Evolutionary conservation across 2,888 invertebrate genomes (phyloP).

Genomic region (Cabera pusaria): DNA sequence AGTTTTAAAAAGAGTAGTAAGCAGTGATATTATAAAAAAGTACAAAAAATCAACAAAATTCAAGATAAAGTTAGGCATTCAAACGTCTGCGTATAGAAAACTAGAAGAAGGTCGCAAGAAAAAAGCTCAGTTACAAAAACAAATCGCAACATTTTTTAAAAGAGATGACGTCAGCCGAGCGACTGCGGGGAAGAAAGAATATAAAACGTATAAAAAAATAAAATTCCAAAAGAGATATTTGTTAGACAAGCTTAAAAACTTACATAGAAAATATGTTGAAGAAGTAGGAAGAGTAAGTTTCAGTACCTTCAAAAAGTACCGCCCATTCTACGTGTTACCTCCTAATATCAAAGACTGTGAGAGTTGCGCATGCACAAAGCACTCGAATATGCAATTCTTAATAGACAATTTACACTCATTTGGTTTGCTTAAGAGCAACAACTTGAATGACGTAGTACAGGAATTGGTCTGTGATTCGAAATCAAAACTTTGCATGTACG

Average conservation of each 20-base stretch:
- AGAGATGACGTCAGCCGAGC: neutral
- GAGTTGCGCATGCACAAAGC: conserved; percentile 19
- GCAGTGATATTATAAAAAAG: neutral
- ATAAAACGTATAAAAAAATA: neutral
- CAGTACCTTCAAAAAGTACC: neutral
- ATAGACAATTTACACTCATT: neutral
- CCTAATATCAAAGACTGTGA: conserved; percentile 1
- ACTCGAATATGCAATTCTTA: conserved; percentile 16
- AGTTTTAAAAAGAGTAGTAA: neutral
- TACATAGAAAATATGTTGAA: neutral
- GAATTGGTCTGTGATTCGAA: conserved; percentile 3
- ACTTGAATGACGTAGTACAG: neutral
- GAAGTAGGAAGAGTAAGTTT: neutral
- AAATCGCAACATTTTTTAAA: neutral
- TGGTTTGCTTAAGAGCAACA: neutral
- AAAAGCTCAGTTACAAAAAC: no score
- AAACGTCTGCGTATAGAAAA: neutral
- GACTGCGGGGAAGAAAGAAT: conserved; percentile 2
- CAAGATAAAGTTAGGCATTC: neutral
- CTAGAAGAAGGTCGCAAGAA: no score
- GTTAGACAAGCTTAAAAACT: neutral
- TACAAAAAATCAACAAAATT: neutral
- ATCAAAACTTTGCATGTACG: conserved; percentile 5
- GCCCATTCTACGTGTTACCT: neutral
- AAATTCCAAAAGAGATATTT: conserved; percentile 3